These are phyloP conservation scores for Centropus bengalensis DNA, from an alignment of 2,113 vertebrate genomes.

Conservation along the genomic window DNA sequence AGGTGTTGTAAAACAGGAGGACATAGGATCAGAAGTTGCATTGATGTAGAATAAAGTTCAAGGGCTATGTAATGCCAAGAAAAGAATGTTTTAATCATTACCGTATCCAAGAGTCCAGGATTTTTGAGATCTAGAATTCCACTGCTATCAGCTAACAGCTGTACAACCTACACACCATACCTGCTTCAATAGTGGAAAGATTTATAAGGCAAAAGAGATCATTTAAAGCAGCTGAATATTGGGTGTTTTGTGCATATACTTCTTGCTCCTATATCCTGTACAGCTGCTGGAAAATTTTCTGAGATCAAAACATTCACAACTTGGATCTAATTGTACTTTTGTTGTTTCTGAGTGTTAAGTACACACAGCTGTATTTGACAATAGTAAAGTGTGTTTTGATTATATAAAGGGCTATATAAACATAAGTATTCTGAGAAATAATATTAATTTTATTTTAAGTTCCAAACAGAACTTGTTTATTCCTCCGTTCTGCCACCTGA, in stretches of 20 bases:
- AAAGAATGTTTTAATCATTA: background rate
- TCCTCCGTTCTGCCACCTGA: background rate
- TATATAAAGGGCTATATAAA: background rate
- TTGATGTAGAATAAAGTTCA: background rate
- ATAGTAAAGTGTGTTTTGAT: background rate
- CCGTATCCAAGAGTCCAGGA: fast-evolving
- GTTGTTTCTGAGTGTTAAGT: background rate
- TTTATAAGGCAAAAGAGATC: background rate
- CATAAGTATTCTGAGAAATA: background rate
- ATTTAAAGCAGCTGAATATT: background rate
- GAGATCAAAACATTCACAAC: background rate
- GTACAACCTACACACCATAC: background rate
- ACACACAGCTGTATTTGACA: background rate
- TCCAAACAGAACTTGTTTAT: background rate
- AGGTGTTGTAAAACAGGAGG: background rate
- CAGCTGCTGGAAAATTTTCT: background rate
- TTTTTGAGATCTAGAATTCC: background rate
- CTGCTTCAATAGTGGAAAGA: background rate
- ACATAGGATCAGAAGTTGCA: background rate
- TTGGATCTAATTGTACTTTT: background rate
- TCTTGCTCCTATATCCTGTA: background rate
- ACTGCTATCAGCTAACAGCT: background rate
- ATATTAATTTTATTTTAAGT: background rate
- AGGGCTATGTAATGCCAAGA: background rate
- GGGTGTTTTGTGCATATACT: background rate